Evolutionary conservation across 2,113 vertebrate species (phyloP), one percentile per base, ranked within the genome.

Genomic region (Hippocampus abdominalis): DNA sequence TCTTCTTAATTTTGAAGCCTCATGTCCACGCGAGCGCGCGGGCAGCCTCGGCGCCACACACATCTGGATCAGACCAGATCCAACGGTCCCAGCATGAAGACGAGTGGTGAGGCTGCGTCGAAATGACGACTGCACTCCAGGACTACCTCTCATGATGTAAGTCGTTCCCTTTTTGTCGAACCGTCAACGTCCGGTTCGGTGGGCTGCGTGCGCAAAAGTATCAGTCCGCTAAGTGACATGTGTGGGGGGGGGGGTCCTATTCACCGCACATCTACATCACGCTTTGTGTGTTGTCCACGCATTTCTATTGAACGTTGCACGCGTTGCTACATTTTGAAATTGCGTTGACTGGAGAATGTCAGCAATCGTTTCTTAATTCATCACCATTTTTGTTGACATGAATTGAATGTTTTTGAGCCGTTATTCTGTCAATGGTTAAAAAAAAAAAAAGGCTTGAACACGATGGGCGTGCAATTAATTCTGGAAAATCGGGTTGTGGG

Each of bases 91-190:
- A 65, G 72, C 85, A 81, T 76, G 77, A 81, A 82, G 84, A 79
- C 63, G 18, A 46, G 54, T 71, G 36, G 36, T 16, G 75, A 75
- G 48, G 77, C 76, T 71, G 75, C 71, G 69, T 76, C 75, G 21
- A 57, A 60, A 80, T 66, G 80, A 92, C 89, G 91, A 87, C 66
- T 49, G 77, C 81, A 84, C 77, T 68, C 46, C 84, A 70, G 81
- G 86, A 82, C 69, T 79, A 75, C 76, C 76, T 39, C 81, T 81
- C 80, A 46, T 91, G 86, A 93, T 89, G 92, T 93, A 84, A 92
- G 91, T 93, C 66, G 68, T 56, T 80, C 10, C 64, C 48, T 16
- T 73, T 68, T 49, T 21, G 18, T 62, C 27, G 3, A 65, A 68
- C 73, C 61, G 40, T 13, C 13, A 44, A 44, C 42, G 49, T 51